Base-by-base conservation (phyloP, 2,888 invertebrate genomes). In the Drosophila maculinotata region DNA sequence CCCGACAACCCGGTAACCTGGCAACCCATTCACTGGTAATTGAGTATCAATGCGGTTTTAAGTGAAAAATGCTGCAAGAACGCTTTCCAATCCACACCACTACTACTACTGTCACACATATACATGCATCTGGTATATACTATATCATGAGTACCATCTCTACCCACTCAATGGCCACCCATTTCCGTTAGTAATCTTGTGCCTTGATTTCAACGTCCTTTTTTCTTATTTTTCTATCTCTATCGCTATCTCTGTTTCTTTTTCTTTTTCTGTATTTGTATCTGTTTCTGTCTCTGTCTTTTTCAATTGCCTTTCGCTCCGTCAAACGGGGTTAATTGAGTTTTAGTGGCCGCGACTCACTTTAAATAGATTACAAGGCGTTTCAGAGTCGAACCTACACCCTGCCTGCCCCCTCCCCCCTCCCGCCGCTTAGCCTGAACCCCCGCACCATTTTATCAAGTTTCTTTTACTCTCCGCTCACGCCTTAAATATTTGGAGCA, bases 41-140 rank as follows among this genome's bases (percentile, higher is more conserved):
- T 86, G 86, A 88, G 89, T 89, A 87, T 89, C 84, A 80, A 83
- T 88, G 89, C 69, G 89, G 89, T 88, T 87, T 76, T 76, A 87
- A 79, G 76, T 88, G 87, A 88, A 88, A 88, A 85, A 87, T 80
- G 70, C 63, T 69, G 48, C 60, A 69, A 58, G 44, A 36, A 54
- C 35, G 39, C n/a, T 26, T 14, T 9, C 5, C 48, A 8, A 17
- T 28, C 17, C 17, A 47, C 15, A 14, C 33, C 42, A 15, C 14
- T 17, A 14, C 25, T 17, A 23, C 45, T 15, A 9, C n/a, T 20
- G 6, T n/a, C 31, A 20, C 41, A 31, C 26, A 26, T 9, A 9
- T 7, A 39, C 38, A 12, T 41, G 10, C 6, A 5, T 9, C 4
- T 23, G 2, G 4, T 14, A 25, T 26, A 3, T 25, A 42, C 14